Percentiles rank a stretch among this genome's conserved stretches.
These are phyloP conservation scores for Drosophila sulfurigaster DNA, from an alignment of 1,140 invertebrate species.

Conservation along the genomic window DNA sequence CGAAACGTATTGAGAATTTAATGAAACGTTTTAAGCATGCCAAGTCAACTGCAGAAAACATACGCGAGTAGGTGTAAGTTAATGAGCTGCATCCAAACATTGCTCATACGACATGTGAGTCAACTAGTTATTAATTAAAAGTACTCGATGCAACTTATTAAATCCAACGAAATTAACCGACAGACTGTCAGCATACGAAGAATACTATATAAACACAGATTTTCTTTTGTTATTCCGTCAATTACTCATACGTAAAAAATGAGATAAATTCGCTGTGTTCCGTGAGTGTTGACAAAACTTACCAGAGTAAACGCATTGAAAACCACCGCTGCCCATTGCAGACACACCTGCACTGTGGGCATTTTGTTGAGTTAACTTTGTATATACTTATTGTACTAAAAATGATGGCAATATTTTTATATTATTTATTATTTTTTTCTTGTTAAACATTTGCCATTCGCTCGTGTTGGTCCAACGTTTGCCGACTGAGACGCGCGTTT, in stretches of 20 bases:
- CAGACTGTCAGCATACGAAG: not conserved
- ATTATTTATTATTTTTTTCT: slow-evolving; percentile 21
- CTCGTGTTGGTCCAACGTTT: slow-evolving; percentile 26
- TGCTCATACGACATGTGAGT: slow-evolving; percentile 61
- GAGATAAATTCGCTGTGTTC: not conserved
- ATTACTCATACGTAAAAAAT: slow-evolving; percentile 27
- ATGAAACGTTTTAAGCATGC: slow-evolving; percentile 18
- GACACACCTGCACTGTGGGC: slow-evolving; percentile 68
- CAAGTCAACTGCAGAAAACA: not conserved
- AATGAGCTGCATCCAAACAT: slow-evolving; percentile 28
- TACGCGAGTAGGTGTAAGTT: not conserved
- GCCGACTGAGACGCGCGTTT: slow-evolving; percentile 54
- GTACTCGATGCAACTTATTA: not conserved
- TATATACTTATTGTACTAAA: slow-evolving; percentile 12
- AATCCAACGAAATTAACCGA: not conserved
- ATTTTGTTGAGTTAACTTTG: slow-evolving; percentile 35
- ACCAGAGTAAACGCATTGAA: slow-evolving; percentile 72
- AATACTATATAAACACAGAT: not conserved
- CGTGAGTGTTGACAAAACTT: slow-evolving; percentile 28
- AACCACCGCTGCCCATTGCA: slow-evolving; percentile 71
- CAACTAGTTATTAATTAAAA: slow-evolving; percentile 24
- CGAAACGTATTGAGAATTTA: slow-evolving; percentile 41
- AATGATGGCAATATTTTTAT: slow-evolving; percentile 17
- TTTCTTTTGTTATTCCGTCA: not conserved
- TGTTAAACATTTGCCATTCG: slow-evolving; percentile 26